Evolutionary conservation across 2,888 invertebrate species (phyloP), one percentile per base, ranked within the genome.

Genomic region (Aspidapion aeneum): DNA sequence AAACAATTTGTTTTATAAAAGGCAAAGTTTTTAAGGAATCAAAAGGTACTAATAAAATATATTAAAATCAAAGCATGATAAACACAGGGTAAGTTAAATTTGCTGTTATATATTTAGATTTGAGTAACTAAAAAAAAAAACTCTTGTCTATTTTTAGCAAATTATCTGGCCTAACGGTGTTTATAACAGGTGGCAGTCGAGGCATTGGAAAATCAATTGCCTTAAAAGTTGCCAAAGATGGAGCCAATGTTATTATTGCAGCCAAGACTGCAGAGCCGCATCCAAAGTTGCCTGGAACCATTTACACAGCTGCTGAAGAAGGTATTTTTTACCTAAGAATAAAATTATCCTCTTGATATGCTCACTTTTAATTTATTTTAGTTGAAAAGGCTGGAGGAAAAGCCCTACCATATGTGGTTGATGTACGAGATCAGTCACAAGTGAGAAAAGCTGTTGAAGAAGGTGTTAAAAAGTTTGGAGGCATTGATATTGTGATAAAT

Each of bases 171-270:
- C 89, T 90, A 70, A 98, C 98, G 1, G 81, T 96, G 61, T 96
- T 98, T 75, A 94, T 98, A 69, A 96, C 97, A 21, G 98, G 98
- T 55, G 98, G 95, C 17, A 96, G 96, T 60, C 86, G 98, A 72
- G 98, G 98, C 21, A 98, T 98, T 74, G 98, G 98, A 0, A 93
- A 96, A 81, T 91, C 91, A 17, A 97, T 98, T 71, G 98, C 96
- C 2, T 77, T 97, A 63, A 97, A 95, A 82, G 91, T 91, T 1
- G 96, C 97, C 0, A 87, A 85, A 78, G 95, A 96, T 86, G 96
- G 96, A 21, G 96, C 95, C 0, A 96, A 96, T 79, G 85, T 96
- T 71, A 90, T 95, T 16, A 86, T 96, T 68, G 96, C 95, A 59
- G 96, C 96, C 2, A 96, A 96, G 84, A 96, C 96, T 20, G 91